Percentiles rank a stretch among this genome's conserved stretches.
These are phyloP conservation scores for Caprella mutica DNA, from an alignment of 2,888 invertebrate species.

Conservation along the genomic window DNA sequence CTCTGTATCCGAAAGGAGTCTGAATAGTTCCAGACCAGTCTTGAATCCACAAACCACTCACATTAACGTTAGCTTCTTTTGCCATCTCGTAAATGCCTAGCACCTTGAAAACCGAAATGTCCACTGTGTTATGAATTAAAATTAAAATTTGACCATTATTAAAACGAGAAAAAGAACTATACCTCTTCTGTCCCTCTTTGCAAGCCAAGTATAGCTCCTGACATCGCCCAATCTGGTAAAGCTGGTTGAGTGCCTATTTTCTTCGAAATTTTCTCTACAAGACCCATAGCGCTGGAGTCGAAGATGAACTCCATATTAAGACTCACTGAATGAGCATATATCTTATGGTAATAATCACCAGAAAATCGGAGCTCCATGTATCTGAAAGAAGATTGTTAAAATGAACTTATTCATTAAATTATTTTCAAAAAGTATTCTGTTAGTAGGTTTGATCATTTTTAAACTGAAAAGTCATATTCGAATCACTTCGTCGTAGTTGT, in stretches of 20 bases:
- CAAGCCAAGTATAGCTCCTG: slow-evolving; percentile 35
- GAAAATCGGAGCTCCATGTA: slow-evolving; percentile 35
- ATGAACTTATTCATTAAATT: too few relatives aligned
- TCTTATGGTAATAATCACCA: slow-evolving; percentile 23
- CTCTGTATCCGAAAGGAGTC: slow-evolving; percentile 36
- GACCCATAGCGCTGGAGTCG: slow-evolving; percentile 26
- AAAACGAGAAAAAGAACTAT: background rate
- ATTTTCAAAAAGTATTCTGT: too few relatives aligned
- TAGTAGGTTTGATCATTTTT: too few relatives aligned
- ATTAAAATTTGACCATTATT: background rate
- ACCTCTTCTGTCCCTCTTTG: slow-evolving; percentile 36
- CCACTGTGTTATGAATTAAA: background rate
- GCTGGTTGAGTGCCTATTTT: slow-evolving; percentile 29
- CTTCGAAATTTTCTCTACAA: slow-evolving; percentile 33
- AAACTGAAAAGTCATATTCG: too few relatives aligned
- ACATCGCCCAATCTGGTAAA: slow-evolving; percentile 36
- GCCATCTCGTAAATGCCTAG: slow-evolving; percentile 34
- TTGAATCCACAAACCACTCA: slow-evolving; percentile 37
- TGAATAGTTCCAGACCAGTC: slow-evolving; percentile 37
- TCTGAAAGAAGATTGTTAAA: too few relatives aligned
- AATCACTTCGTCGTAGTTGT: too few relatives aligned
- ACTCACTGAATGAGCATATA: slow-evolving; percentile 29
- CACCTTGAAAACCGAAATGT: slow-evolving; percentile 19
- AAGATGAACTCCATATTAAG: slow-evolving; percentile 21
- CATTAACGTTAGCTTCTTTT: slow-evolving; percentile 32